phyloP scores from a whole-genome alignment of 2,113 vertebrate genomes.

The Bagarius yarrelli region DNA sequence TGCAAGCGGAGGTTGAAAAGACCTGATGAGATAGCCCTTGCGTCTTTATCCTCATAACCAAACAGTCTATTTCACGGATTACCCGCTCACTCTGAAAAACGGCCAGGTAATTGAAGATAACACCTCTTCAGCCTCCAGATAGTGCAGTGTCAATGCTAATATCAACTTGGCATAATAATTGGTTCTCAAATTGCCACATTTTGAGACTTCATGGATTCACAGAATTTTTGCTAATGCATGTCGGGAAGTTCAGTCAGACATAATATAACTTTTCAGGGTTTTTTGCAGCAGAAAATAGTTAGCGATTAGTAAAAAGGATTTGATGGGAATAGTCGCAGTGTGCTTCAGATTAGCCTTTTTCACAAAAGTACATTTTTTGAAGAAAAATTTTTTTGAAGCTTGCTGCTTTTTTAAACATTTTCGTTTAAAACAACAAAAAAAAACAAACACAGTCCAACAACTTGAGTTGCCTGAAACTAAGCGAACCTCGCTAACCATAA shows the following conservation, averaged over 20 bases:
- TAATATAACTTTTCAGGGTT: constrained; percentile 52
- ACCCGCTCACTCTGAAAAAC: constrained; percentile 56
- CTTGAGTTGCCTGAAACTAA: constrained; percentile 37
- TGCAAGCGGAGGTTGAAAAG: constrained; percentile 28
- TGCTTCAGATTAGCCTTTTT: not conserved
- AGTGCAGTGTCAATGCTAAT: constrained; percentile 59
- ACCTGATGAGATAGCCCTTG: constrained; percentile 42
- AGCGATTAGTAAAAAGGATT: constrained; percentile 46
- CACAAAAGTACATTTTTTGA: not conserved
- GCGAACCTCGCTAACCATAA: not conserved
- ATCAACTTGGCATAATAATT: constrained; percentile 58
- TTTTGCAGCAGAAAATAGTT: constrained; percentile 53
- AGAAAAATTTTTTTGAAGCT: not conserved
- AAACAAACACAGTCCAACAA: not conserved
- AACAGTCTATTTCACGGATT: constrained; percentile 63
- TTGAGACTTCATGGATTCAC: constrained; percentile 37
- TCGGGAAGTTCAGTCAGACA: constrained; percentile 45
- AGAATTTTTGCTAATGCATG: constrained; percentile 51
- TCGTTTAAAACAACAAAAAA: not conserved
- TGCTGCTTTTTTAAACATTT: not conserved
- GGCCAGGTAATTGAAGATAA: constrained; percentile 58
- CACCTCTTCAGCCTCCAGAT: constrained; percentile 55
- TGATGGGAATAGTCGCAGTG: constrained; percentile 6
- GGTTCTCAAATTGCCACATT: constrained; percentile 58
- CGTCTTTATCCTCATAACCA: constrained; percentile 55